phyloP scores from a whole-genome alignment of 2,888 invertebrate genomes.

The Notocelia uddmanniana region DNA sequence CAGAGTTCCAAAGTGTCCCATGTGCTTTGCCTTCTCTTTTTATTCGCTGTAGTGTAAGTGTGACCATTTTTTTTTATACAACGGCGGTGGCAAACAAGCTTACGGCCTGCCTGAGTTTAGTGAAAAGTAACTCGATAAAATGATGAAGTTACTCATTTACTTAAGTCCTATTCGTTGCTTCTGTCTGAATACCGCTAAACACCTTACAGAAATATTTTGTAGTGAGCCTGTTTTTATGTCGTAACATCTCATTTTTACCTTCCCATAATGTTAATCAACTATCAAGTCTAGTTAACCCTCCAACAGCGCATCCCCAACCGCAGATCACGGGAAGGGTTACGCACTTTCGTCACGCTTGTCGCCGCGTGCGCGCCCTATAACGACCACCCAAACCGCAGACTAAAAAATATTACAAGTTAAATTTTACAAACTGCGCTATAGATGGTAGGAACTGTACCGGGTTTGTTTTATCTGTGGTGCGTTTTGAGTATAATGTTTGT shows the following conservation, averaged over 20 bases:
- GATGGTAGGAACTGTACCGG: not conserved
- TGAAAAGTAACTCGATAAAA: too few species aligned
- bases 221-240: too few species aligned
- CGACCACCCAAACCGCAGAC: constrained; percentile 49
- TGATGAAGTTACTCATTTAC: too few species aligned
- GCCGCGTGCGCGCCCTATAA: constrained; percentile 34
- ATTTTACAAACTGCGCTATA: constrained; percentile 45
- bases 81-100: too few species aligned
- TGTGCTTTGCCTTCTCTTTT: too few species aligned
- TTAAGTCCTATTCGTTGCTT: too few species aligned
- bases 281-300: constrained; percentile 54
- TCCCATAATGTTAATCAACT: constrained; percentile 47
- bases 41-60: too few species aligned
- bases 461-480: constrained; percentile 54
- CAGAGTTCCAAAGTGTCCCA: too few species aligned
- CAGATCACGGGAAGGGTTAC: constrained; percentile 82
- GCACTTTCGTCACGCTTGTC: constrained; percentile 79
- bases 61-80: too few species aligned
- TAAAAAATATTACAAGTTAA: constrained; percentile 48
- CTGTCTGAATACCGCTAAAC: too few species aligned
- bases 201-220: not conserved
- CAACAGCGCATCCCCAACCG: constrained; percentile 67
- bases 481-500: constrained; percentile 32
- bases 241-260: not conserved
- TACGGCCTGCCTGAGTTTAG: too few species aligned